Base-by-base conservation (phyloP, 2,888 invertebrate species). In the Cylloceria caligata region DNA sequence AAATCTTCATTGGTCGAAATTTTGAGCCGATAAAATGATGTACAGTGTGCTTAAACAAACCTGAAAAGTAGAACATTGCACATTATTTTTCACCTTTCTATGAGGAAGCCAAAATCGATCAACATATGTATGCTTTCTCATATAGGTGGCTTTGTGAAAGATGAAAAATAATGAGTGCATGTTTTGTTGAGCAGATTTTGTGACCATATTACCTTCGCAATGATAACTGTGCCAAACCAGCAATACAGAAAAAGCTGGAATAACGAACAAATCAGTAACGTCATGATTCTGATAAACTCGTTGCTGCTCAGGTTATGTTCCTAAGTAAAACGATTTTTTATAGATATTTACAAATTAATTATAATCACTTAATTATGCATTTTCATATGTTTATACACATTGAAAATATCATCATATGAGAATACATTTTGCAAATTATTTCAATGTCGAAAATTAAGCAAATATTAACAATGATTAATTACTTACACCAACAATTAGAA, bases 201-300 rank as follows among this genome's bases (percentile, higher is more conserved):
- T n/a, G n/a, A n/a, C 21, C 5, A 21, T 52, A 24, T 81, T 49
- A 85, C 85, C 75, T 84, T 80, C 2, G 73, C 69, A 49, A 84
- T 84, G 4, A 85, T 83, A 16, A 67, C 81, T 34, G 82, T 84
- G 39, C 84, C 85, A 39, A 83, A 83, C 82, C 84, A 84, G 76
- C 84, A 85, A 68, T 83, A 84, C 13, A 85, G 74, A 55, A 81
- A 84, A n/a, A 84, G 71, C 67, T 85, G 82, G 36, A 84, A 80
- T 27, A 84, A 47, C 0, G 82, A 74, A 65, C 83, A 83, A 16
- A 71, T 30, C 16, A 83, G 24, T 45, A 80, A 84, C 36, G 80
- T 83, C 6, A 45, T 7, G 7, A 60, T 55, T 21, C 81, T 81
- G 69, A 83, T 67, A 16, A 83, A 69, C 39, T 84, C 71, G n/a